Percentiles rank a stretch among this genome's conserved stretches.
Conservation (phyloP, 2,797 vertebrate genomes). For the Bovichtus variegatus region DNA sequence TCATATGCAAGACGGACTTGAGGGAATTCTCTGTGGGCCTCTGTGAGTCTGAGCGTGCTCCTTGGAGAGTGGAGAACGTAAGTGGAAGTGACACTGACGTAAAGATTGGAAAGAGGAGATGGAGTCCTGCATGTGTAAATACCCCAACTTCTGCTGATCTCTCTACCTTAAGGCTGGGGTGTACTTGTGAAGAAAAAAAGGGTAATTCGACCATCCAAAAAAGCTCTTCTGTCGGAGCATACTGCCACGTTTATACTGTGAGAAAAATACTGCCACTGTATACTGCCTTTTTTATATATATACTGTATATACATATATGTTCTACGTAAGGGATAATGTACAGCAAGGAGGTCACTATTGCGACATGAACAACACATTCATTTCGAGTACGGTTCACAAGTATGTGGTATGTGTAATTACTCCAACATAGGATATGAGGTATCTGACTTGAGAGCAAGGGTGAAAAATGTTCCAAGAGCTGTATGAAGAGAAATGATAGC, state of each 20-base stretch:
- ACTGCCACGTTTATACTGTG: background rate
- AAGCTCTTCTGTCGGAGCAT: background rate
- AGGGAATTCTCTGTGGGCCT: conserved; percentile 16
- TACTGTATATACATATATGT: too few species aligned
- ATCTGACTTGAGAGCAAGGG: background rate
- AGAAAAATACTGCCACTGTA: background rate
- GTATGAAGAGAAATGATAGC: conserved; percentile 12
- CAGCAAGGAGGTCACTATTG: too few species aligned
- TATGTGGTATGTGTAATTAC: too few species aligned
- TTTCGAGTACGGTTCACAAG: too few species aligned
- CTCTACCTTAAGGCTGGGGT: background rate
- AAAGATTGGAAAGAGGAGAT: conserved; percentile 17
- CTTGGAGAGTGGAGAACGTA: conserved; percentile 3
- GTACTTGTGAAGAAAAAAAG: too few species aligned
- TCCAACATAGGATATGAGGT: conserved; percentile 10
- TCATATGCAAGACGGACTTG: conserved; percentile 29
- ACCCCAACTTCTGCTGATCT: background rate
- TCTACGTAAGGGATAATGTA: too few species aligned
- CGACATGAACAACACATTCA: too few species aligned
- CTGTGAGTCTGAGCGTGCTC: conserved; percentile 10
- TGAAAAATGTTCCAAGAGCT: conserved; percentile 22
- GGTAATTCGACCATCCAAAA: background rate
- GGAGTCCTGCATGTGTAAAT: background rate
- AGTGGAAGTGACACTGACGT: conserved; percentile 1
- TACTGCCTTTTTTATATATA: background rate